Percentiles rank a stretch among this genome's conserved stretches.
phyloP scores from a whole-genome alignment of 2,113 vertebrate genomes.

The Microcebus murinus region DNA sequence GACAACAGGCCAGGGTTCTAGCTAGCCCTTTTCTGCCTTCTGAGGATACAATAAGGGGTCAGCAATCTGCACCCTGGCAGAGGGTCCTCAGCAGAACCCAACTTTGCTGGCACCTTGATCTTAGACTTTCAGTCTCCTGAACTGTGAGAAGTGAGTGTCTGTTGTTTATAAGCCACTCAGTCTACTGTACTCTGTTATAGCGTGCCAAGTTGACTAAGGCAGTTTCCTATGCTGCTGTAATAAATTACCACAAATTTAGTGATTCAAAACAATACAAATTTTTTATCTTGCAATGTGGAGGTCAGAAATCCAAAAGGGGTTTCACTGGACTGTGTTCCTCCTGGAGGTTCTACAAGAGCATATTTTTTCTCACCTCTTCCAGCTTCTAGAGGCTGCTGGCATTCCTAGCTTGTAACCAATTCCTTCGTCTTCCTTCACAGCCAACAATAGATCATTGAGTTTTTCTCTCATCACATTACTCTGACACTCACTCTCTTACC shows the following conservation, averaged over 20 bases:
- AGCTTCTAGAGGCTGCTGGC: not conserved
- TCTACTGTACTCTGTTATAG: not conserved
- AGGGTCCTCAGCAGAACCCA: not conserved
- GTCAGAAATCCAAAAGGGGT: not conserved
- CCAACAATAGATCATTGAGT: not conserved
- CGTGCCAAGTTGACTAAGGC: not conserved
- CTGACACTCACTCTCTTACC: not conserved
- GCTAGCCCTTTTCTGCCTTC: too few species aligned
- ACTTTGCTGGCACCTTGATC: not conserved
- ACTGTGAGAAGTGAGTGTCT: not conserved
- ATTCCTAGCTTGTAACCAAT: not conserved
- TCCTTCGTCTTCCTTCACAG: not conserved
- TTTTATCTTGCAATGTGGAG: not conserved
- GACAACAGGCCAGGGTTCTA: not conserved
- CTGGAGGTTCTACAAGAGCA: not conserved
- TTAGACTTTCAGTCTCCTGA: too few species aligned
- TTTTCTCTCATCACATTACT: not conserved
- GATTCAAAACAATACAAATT: not conserved
- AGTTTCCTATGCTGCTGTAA: not conserved
- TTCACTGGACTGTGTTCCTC: not conserved
- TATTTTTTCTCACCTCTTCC: not conserved
- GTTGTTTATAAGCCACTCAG: not conserved
- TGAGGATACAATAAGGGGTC: not conserved
- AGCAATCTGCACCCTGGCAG: not conserved
- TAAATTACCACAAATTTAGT: not conserved